Percentiles rank a stretch among this genome's conserved stretches.
Conservation (phyloP, 2,888 invertebrate genomes). For the Zaprionus obscuricornis region DNA sequence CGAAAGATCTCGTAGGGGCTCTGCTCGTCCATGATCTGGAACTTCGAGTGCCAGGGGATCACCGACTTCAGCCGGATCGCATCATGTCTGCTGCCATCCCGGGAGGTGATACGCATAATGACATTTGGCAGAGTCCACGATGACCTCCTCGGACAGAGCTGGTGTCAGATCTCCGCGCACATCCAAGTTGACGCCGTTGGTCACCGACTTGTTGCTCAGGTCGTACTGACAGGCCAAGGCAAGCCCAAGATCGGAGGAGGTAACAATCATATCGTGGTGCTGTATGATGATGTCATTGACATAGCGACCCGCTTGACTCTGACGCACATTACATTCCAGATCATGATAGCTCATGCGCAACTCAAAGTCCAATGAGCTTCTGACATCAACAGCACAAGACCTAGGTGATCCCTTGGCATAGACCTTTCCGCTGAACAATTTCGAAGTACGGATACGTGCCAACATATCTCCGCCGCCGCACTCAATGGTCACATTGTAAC, state of each 20-base stretch:
- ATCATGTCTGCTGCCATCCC: constrained; percentile 92
- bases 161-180: constrained; percentile 94
- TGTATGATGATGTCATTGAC: constrained; percentile 96
- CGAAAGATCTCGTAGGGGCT: constrained; percentile 98
- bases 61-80: constrained; percentile 94
- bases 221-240: constrained; percentile 97
- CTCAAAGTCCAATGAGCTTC: constrained; percentile 94
- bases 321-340: constrained; percentile 95
- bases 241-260: constrained; percentile 94
- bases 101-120: constrained; percentile 95
- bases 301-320: constrained; percentile 92
- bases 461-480: constrained; percentile 97
- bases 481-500: constrained; percentile 97
- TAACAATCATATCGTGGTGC: constrained; percentile 97
- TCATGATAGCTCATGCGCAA: constrained; percentile 96
- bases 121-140: constrained; percentile 97
- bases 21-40: constrained; percentile 95
- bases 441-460: constrained; percentile 95
- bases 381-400: constrained; percentile 95
- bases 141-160: constrained; percentile 93
- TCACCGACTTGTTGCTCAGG: constrained; percentile 95
- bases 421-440: constrained; percentile 86
- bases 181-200: constrained; percentile 94
- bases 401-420: constrained; percentile 94
- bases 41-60: constrained; percentile 95